Conservation (phyloP, 2,113 vertebrate species). For the Bufo bufo region DNA sequence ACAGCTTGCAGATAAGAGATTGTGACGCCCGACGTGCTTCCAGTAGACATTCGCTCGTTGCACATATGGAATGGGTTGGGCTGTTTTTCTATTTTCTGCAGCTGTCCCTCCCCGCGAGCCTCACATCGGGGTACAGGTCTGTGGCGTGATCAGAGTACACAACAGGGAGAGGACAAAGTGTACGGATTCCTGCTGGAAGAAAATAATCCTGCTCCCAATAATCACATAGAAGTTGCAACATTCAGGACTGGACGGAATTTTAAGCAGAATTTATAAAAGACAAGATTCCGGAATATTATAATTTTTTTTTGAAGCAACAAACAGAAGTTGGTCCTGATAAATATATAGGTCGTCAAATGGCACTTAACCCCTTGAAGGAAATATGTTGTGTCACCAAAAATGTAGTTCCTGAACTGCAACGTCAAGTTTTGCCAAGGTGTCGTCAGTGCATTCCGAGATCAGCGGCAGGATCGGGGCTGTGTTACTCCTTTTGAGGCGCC, state of each 20-base stretch:
- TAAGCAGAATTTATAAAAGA: neutral
- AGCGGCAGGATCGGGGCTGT: too few relatives aligned
- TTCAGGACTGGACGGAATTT: neutral
- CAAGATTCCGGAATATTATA: neutral
- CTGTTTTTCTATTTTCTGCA: constrained; percentile 2
- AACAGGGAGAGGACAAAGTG: constrained; percentile 24
- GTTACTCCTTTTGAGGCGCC: too few relatives aligned
- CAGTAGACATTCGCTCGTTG: neutral
- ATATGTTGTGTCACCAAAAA: too few relatives aligned
- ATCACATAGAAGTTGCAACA: constrained; percentile 44
- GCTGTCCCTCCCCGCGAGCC: neutral
- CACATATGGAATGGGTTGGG: constrained; percentile 22
- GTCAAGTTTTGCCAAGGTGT: too few relatives aligned
- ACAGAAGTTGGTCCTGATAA: neutral
- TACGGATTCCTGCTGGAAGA: constrained; percentile 35
- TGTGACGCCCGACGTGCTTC: too few relatives aligned
- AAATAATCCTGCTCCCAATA: constrained; percentile 18
- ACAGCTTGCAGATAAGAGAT: too few relatives aligned
- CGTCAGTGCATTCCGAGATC: too few relatives aligned
- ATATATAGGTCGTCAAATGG: neutral
- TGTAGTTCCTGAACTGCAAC: too few relatives aligned
- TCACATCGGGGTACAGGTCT: neutral
- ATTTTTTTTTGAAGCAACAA: neutral
- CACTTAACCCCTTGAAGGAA: neutral
- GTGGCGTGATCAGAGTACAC: constrained; percentile 27